Evolutionary conservation across 2,888 invertebrate genomes (phyloP).

Genomic region (Pollenia griseotomentosa): DNA sequence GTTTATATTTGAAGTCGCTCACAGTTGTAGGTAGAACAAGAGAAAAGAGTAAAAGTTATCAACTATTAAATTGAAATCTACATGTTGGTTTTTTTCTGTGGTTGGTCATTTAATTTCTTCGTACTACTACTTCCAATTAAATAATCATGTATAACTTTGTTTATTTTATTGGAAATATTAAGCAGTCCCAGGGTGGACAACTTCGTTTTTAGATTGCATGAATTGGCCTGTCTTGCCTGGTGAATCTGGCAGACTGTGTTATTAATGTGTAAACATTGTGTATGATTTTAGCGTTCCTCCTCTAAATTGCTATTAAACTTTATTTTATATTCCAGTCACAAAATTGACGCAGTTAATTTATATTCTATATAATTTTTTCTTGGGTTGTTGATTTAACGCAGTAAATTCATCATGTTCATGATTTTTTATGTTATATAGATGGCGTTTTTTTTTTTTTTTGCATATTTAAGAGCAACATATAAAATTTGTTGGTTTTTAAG

Average conservation of each 20-base stretch:
- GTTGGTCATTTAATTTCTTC: conserved; percentile 40
- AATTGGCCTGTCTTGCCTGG: neutral
- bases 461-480: conserved; percentile 58
- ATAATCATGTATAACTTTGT: conserved; percentile 71
- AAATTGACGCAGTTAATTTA: conserved; percentile 58
- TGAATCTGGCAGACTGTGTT: conserved; percentile 4
- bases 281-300: conserved; percentile 49
- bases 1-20: too few relatives aligned
- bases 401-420: conserved; percentile 67
- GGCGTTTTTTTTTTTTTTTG: conserved; percentile 45
- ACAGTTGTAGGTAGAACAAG: neutral
- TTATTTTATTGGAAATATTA: conserved; percentile 66
- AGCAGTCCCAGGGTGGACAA: conserved; percentile 45
- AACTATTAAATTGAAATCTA: conserved; percentile 25
- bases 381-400: conserved; percentile 60
- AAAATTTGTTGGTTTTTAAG: conserved; percentile 34
- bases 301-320: conserved; percentile 60
- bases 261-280: conserved; percentile 40
- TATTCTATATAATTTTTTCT: conserved; percentile 35
- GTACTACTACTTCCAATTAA: conserved; percentile 59
- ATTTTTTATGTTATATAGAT: conserved; percentile 33
- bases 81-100: conserved; percentile 26
- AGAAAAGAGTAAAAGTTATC: neutral
- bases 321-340: conserved; percentile 71
- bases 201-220: conserved; percentile 5